These are phyloP conservation scores for Prolemur simus DNA, from an alignment of 2,113 vertebrate species.

Conservation along the genomic window DNA sequence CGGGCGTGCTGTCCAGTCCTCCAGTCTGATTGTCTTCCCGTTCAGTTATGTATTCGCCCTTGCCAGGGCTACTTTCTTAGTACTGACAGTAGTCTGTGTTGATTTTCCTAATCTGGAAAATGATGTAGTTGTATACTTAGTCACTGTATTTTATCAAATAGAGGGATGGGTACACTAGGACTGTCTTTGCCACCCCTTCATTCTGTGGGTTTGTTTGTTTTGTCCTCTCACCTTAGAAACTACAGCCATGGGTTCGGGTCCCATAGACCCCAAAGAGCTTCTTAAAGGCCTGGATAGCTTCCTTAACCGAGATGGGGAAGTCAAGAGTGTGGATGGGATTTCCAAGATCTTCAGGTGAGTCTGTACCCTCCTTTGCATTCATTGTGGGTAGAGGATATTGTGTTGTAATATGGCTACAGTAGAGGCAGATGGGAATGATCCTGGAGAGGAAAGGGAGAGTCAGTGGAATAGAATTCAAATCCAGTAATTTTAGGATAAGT, in stretches of 20 bases:
- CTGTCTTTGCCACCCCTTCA: not conserved
- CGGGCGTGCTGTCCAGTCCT: not conserved
- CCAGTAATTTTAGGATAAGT: not conserved
- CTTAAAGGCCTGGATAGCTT: constrained; percentile 93
- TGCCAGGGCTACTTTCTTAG: not conserved
- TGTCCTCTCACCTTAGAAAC: constrained; percentile 75
- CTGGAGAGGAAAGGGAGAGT: not conserved
- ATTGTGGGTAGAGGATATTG: not conserved
- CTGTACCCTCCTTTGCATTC: not conserved
- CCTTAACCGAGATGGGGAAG: constrained; percentile 94
- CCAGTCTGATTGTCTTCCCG: too few species aligned
- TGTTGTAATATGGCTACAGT: not conserved
- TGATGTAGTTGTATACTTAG: not conserved
- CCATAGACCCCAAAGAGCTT: constrained; percentile 95
- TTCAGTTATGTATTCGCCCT: not conserved
- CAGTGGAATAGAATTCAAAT: not conserved
- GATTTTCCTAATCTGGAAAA: not conserved
- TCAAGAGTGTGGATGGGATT: constrained; percentile 93
- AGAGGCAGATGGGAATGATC: not conserved
- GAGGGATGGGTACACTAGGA: not conserved
- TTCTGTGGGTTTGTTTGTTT: constrained; percentile 35
- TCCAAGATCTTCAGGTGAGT: constrained; percentile 94
- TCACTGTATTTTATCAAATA: not conserved
- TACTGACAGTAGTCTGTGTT: not conserved
- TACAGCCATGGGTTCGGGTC: constrained; percentile 91